Conservation (phyloP, 1,140 invertebrate genomes). For the Mercenaria mercenaria region DNA sequence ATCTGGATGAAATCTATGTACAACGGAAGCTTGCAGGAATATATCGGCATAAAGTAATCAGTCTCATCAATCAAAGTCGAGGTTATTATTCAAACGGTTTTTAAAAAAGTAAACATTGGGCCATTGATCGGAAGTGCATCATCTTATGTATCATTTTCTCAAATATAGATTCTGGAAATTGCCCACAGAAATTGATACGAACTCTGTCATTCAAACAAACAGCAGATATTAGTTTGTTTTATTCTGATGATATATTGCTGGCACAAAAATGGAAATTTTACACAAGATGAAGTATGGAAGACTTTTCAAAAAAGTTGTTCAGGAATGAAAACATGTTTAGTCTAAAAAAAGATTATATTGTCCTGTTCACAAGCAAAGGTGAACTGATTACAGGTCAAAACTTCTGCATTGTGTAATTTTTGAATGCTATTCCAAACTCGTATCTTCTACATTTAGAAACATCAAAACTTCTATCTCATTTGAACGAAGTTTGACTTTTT, state of each 20-base stretch:
- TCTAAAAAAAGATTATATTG: no score
- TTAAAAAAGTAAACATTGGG: conserved; percentile 61
- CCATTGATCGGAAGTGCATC: conserved; percentile 32
- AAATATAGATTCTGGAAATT: conserved; percentile 35
- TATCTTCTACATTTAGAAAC: no score
- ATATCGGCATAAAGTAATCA: conserved; percentile 62
- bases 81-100: conserved; percentile 64
- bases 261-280: neutral
- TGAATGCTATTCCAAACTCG: no score
- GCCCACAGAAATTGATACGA: conserved; percentile 31
- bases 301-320: neutral
- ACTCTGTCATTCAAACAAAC: conserved; percentile 20
- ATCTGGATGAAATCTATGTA: conserved; percentile 53
- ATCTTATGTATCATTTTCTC: conserved; percentile 13
- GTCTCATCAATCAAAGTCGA: conserved; percentile 37
- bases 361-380: no score
- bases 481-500: no score
- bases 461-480: no score
- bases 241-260: neutral
- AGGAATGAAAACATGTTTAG: neutral
- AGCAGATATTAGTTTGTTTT: neutral
- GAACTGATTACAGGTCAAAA: no score
- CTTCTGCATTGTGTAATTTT: no score
- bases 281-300: neutral
- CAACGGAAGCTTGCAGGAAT: conserved; percentile 49